Base-by-base conservation (phyloP, 2,797 vertebrate species). In the Eidolon dupreanum region DNA sequence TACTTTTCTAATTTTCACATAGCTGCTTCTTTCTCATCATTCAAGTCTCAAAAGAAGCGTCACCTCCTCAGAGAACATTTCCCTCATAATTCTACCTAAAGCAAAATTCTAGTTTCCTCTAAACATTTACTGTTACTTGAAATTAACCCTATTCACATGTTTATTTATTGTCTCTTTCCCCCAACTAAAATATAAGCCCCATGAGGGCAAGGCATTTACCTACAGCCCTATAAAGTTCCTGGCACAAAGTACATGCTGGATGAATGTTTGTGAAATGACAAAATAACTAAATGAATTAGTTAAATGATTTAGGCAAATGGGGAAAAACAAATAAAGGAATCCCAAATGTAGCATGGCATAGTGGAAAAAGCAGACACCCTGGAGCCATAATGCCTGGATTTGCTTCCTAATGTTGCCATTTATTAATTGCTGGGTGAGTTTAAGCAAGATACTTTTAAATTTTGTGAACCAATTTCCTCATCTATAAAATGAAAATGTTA, bases 121-220 rank as follows among this genome's bases (percentile, higher is more conserved):
- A 88, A 92, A 77, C 38, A 65, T 13, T 90, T 79, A 63, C 2
- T 3, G 1, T 70, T 78, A 91, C 28, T 89, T 93, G 43, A 93
- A 95, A 90, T 63, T 73, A 77, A 77, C 6, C 6, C 28, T 46
- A 78, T n/a, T 71, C 36, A 33, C 13, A 68, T 49, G 28, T 41
- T 66, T 81, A 95, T 26, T 81, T 81, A 88, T 3, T 89, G 2
- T 74, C 11, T 74, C 66, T 75, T 28, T 79, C 59, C 22, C 46
- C 5, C n/a, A 94, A 82, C 33, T 79, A 85, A 90, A 93, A 90
- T 70, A 15, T 36, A 90, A 85, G 55, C 63, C 73, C 19, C 26
- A 70, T 11, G 28, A 75, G 61, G 16, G n/a, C n/a, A 77, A 90
- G n/a, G 22, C 57, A 43, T 83, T 87, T 71, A 33, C 84, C 43